Percentiles rank a stretch among this genome's conserved stretches.
Evolutionary conservation across 2,797 vertebrate genomes (phyloP).

Genomic region (Neomorphus geoffroyi): DNA sequence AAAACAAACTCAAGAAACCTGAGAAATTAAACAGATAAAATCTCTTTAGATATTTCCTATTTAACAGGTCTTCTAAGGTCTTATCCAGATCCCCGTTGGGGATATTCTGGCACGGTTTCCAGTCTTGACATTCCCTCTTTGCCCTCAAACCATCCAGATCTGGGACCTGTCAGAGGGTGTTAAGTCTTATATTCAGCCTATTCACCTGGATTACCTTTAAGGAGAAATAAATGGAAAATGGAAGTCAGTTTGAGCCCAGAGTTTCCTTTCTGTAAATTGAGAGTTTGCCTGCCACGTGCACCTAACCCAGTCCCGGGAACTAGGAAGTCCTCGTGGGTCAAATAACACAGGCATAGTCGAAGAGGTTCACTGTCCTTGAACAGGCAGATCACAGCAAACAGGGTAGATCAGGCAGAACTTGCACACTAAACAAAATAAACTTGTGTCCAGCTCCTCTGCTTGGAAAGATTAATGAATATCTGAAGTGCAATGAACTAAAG

Average conservation of each 20-base stretch:
- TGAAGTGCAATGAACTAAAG: conserved; percentile 5
- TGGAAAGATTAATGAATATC: not conserved
- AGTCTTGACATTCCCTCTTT: conserved; percentile 6
- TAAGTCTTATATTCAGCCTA: not conserved
- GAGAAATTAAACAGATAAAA: not conserved
- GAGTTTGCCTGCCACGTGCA: fast-evolving
- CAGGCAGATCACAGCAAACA: not conserved
- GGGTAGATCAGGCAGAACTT: not conserved
- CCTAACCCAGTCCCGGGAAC: not conserved
- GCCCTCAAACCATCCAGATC: conserved; percentile 35
- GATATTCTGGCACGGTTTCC: not conserved
- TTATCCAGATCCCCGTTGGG: conserved; percentile 24
- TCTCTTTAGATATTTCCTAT: not conserved
- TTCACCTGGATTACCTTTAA: not conserved
- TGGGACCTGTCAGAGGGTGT: not conserved
- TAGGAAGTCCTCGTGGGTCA: not conserved
- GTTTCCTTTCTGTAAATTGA: not conserved
- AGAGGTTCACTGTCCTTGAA: not conserved
- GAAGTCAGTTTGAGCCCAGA: not conserved
- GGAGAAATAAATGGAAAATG: not conserved
- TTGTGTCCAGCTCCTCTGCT: not conserved
- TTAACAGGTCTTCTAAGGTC: conserved; percentile 27
- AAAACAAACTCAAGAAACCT: not conserved
- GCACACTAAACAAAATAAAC: not conserved
- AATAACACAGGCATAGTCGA: not conserved